phyloP scores from a whole-genome alignment of 2,888 invertebrate species.

The Stenoptilia bipunctidactyla region DNA sequence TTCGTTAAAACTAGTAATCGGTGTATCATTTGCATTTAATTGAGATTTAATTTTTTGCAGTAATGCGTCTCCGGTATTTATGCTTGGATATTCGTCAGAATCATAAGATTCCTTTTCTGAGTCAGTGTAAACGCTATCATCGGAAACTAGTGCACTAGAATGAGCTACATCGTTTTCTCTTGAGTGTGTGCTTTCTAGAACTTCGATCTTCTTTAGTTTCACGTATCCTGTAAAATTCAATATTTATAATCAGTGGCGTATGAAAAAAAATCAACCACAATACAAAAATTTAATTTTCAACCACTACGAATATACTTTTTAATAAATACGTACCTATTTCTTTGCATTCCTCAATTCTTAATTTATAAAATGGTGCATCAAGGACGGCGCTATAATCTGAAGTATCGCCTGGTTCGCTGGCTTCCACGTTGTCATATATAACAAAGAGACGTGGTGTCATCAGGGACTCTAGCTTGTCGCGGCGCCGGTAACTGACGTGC shows the following conservation, averaged over 20 bases:
- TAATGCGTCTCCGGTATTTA: slow-evolving; percentile 31
- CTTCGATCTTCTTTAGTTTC: slow-evolving; percentile 65
- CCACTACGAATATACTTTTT: no score
- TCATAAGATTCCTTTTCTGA: slow-evolving; percentile 56
- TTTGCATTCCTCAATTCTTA: slow-evolving; percentile 69
- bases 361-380: slow-evolving; percentile 74
- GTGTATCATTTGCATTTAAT: slow-evolving; percentile 17
- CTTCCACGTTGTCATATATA: slow-evolving; percentile 80
- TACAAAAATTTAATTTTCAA: not conserved
- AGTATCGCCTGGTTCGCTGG: slow-evolving; percentile 74
- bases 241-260: slow-evolving; percentile 6
- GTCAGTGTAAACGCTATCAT: slow-evolving; percentile 53
- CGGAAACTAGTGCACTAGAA: slow-evolving; percentile 18
- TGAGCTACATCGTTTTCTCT: slow-evolving; percentile 31
- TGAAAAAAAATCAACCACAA: not conserved
- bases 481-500: slow-evolving; percentile 67
- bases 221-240: slow-evolving; percentile 64
- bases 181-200: slow-evolving; percentile 46
- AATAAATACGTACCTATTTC: slow-evolving; percentile 42
- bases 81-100: slow-evolving; percentile 40
- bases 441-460: slow-evolving; percentile 76
- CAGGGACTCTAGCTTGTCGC: slow-evolving; percentile 62
- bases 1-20: slow-evolving; percentile 8
- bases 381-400: slow-evolving; percentile 71
- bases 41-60: slow-evolving; percentile 35